Evolutionary conservation across 2,888 invertebrate genomes (phyloP).

Genomic region (Tiliacea aurago): DNA sequence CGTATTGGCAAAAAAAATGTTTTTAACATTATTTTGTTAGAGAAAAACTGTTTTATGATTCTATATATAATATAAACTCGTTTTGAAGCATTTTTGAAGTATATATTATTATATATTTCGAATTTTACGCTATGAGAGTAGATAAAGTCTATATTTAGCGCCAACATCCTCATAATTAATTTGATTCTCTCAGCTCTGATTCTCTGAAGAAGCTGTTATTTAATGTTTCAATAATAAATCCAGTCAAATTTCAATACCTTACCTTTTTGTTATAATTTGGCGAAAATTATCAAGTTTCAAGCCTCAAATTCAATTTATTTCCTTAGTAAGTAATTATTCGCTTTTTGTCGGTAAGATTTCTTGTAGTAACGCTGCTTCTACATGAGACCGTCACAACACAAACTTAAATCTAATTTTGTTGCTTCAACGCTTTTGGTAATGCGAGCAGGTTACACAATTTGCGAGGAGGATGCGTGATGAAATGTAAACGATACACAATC

Average conservation of each 20-base stretch:
- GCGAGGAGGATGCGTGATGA: slow-evolving; percentile 37
- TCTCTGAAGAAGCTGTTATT: not conserved
- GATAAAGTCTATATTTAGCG: not conserved
- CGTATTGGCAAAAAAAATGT: too few species aligned
- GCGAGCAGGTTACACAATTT: slow-evolving; percentile 60
- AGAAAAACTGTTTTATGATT: too few species aligned
- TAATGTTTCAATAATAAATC: not conserved
- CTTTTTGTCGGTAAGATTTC: not conserved
- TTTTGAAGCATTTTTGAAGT: too few species aligned
- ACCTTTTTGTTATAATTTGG: not conserved
- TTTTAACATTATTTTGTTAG: too few species aligned
- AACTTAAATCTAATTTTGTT: slow-evolving; percentile 63
- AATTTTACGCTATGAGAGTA: too few species aligned
- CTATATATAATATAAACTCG: too few species aligned
- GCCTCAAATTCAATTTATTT: too few species aligned
- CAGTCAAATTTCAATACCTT: not conserved
- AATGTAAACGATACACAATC: slow-evolving; percentile 41
- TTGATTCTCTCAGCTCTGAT: not conserved
- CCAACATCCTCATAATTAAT: not conserved
- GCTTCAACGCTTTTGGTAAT: slow-evolving; percentile 64
- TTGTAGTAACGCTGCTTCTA: not conserved
- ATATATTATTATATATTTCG: too few species aligned
- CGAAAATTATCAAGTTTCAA: too few species aligned
- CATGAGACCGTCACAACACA: slow-evolving; percentile 28
- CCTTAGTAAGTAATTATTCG: not conserved